phyloP scores from a whole-genome alignment of 2,888 invertebrate genomes.

The Himalopsyche kuldschensis region DNA sequence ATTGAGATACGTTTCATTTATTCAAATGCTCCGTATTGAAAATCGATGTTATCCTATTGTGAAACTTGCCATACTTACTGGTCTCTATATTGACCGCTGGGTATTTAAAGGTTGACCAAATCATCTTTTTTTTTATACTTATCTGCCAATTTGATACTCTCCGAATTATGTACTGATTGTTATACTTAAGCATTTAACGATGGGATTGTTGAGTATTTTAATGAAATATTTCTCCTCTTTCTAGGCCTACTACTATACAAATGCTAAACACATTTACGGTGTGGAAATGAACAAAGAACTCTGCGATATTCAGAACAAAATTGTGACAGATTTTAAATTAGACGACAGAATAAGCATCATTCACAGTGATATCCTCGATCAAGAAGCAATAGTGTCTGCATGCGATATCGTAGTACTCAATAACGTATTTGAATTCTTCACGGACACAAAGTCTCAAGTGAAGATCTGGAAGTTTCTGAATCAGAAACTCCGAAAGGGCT shows the following conservation, averaged over 20 bases:
- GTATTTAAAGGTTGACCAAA: too few species aligned
- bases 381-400: conserved; percentile 55
- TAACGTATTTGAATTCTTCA: conserved; percentile 72
- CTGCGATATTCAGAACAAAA: conserved; percentile 63
- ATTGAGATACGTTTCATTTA: too few species aligned
- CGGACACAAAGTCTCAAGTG: conserved; percentile 60
- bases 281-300: conserved; percentile 71
- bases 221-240: conserved; percentile 41
- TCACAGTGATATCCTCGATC: conserved; percentile 61
- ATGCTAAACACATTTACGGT: conserved; percentile 63
- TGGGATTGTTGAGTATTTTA: background rate
- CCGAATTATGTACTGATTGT: too few species aligned
- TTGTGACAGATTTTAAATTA: conserved; percentile 59
- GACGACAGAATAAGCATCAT: conserved; percentile 59
- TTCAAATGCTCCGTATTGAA: too few species aligned
- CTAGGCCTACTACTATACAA: conserved; percentile 65
- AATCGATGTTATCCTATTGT: too few species aligned
- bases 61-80: too few species aligned
- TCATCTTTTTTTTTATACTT: too few species aligned
- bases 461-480: conserved; percentile 65
- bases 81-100: too few species aligned
- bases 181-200: too few species aligned
- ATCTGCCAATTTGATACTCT: too few species aligned
- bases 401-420: conserved; percentile 65
- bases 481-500: conserved; percentile 57